These are phyloP conservation scores for Orthonychiurus folsomi DNA, from an alignment of 2,888 invertebrate species.

Conservation along the genomic window DNA sequence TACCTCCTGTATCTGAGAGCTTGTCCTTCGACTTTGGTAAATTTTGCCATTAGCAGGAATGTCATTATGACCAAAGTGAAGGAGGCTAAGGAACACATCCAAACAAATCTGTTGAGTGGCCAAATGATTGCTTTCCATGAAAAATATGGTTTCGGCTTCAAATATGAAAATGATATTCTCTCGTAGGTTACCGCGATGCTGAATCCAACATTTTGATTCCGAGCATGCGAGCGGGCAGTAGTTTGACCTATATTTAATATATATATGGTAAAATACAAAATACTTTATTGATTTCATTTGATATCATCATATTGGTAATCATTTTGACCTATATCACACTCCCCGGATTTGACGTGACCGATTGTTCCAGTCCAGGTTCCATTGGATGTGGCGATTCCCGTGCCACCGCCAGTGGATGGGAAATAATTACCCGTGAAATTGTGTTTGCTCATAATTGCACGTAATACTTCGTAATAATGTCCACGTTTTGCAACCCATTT, in stretches of 20 bases:
- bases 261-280: too few relatives aligned
- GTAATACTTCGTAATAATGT: not conserved
- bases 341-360: not conserved
- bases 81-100: not conserved
- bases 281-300: too few relatives aligned
- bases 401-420: not conserved
- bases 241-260: not conserved
- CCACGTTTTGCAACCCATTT: not conserved
- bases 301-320: too few relatives aligned
- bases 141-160: not conserved
- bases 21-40: too few relatives aligned
- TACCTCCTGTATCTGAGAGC: not conserved
- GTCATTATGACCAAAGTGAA: not conserved
- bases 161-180: not conserved
- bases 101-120: not conserved
- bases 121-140: not conserved
- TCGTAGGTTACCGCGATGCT: not conserved
- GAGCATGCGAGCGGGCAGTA: not conserved
- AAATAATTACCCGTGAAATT: not conserved
- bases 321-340: too few relatives aligned
- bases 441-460: not conserved
- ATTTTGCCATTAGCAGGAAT: not conserved
- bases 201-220: not conserved
- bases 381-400: not conserved
- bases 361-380: not conserved